Base-by-base conservation (phyloP, 2,113 vertebrate genomes). In the Nestor notabilis region DNA sequence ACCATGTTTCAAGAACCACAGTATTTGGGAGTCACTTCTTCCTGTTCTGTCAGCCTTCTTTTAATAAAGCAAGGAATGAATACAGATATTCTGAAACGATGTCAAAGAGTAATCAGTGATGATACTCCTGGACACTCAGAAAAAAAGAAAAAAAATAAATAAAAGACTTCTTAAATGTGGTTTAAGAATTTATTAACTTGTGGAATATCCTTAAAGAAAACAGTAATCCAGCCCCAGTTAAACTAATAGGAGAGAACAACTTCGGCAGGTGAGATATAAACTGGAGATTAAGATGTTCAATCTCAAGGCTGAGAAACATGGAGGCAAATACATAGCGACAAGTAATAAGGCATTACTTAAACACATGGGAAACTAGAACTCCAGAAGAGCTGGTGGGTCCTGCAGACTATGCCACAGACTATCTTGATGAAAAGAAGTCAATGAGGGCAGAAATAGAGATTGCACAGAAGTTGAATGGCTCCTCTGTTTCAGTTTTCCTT, bases 211-310 rank as follows among this genome's bases (percentile, higher is more conserved):
- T 72, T 31, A 46, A 94, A 87, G 55, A 88, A 96, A 97, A 91
- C 39, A 55, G 76, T 91, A 90, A 92, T 76, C 29, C 49, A 96
- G 66, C 31, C 23, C 61, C 44, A 95, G 90, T 90, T 84, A 97
- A 96, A 63, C 69, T 95, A 96, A 96, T 52, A 64, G 43, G 65
- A 92, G 31, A 71, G 65, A 95, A 92, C 79, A 97, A 78, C 53
- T 92, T 76, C 85, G 76, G 92, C 93, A 97, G 91, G 89, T 87
- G 79, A 97, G 66, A 96, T 75, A 72, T 64, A 85, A 97, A 94
- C 89, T 49, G 55, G 47, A 96, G 93, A 91, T 94, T 84, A 92
- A 77, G 85, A 87, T 41, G 71, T 95, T 46, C 91, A 86, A 72
- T 43, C 90, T 87, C 92, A 90, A 49, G 52, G 82, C 2, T 97